Percentiles rank a stretch among this genome's conserved stretches.
These are phyloP conservation scores for Cathartes aura DNA, from an alignment of 2,113 vertebrate genomes.

Conservation along the genomic window DNA sequence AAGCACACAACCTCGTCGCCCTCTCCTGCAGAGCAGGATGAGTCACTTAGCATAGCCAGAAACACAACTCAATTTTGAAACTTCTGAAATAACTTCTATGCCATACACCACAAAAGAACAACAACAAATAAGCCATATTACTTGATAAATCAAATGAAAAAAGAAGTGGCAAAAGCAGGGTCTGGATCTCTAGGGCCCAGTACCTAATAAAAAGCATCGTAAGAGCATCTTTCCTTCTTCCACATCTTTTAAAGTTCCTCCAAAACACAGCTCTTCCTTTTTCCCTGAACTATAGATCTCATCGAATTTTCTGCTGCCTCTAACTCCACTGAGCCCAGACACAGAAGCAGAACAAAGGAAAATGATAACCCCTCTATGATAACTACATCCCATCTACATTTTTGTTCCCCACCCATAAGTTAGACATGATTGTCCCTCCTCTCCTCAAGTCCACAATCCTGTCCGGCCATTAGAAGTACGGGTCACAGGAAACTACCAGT, in stretches of 20 bases:
- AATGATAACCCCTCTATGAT: not conserved
- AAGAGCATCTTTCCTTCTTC: not conserved
- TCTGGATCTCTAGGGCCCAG: not conserved
- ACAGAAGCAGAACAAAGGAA: not conserved
- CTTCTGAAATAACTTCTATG: not conserved
- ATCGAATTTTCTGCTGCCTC: not conserved
- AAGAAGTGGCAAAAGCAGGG: not conserved
- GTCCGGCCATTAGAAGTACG: not conserved
- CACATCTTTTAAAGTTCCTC: not conserved
- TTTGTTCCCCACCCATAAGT: not conserved
- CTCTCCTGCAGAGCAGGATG: not conserved
- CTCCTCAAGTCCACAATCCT: not conserved
- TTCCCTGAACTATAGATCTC: not conserved
- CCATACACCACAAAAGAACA: not conserved
- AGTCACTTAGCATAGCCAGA: not conserved
- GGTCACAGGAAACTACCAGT: not conserved
- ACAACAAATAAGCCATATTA: not conserved
- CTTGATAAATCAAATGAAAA: not conserved
- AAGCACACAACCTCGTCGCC: not conserved
- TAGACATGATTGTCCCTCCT: not conserved
- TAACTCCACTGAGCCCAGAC: not conserved
- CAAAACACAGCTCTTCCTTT: not conserved
- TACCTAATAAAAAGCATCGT: not conserved
- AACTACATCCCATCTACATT: not conserved
- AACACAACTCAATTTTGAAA: not conserved